A percentile compares a stretch with the other conserved stretches of the same genome.
phyloP scores from a whole-genome alignment of 2,888 invertebrate species.

The Subacronicta megacephala region DNA sequence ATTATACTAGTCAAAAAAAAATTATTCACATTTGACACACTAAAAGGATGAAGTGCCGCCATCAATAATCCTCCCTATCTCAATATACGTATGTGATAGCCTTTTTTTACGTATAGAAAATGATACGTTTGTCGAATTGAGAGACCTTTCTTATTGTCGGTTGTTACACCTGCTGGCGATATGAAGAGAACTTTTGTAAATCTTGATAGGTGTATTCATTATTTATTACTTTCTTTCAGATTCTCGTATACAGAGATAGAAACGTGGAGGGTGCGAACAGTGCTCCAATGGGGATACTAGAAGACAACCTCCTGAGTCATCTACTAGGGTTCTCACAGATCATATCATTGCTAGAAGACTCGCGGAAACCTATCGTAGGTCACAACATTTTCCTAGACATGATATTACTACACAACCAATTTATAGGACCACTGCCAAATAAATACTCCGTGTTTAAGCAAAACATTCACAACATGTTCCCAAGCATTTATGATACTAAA shows the following conservation, averaged over 20 bases:
- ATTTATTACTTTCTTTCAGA: conserved; percentile 70
- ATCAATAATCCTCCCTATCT: too few species aligned
- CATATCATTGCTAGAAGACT: conserved; percentile 88
- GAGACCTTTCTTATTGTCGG: too few species aligned
- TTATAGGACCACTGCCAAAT: conserved; percentile 92
- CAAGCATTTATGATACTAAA: conserved; percentile 93
- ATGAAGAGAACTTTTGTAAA: too few species aligned
- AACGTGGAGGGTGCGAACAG: conserved; percentile 77
- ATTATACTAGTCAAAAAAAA: too few species aligned
- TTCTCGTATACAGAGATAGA: conserved; percentile 80
- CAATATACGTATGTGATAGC: too few species aligned
- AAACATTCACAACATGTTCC: conserved; percentile 90
- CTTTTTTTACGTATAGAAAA: too few species aligned
- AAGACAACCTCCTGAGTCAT: conserved; percentile 85
- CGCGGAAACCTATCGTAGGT: conserved; percentile 93
- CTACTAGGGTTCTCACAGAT: conserved; percentile 92
- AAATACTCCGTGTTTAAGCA: conserved; percentile 91
- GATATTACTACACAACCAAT: conserved; percentile 92
- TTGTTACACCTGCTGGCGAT: too few species aligned
- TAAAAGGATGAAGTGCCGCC: too few species aligned
- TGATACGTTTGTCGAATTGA: too few species aligned
- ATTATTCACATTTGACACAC: too few species aligned
- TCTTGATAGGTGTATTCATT: too few species aligned
- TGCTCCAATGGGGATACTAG: conserved; percentile 76
- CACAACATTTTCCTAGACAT: conserved; percentile 94